phyloP scores from a whole-genome alignment of 2,797 vertebrate genomes.

The Lacerta agilis region DNA sequence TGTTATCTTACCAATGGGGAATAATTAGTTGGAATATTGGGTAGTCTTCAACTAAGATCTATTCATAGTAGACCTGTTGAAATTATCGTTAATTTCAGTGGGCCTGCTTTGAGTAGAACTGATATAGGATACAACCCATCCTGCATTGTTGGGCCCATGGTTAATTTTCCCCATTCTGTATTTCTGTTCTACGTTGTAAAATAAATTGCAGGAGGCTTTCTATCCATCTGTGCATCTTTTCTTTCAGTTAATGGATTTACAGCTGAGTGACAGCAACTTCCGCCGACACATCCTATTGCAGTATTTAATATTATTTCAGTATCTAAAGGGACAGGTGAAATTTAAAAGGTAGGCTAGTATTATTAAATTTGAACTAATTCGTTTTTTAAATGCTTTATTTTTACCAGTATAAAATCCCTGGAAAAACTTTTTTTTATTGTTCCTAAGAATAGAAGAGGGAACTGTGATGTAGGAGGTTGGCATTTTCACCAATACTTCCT shows the following conservation, averaged over 20 bases:
- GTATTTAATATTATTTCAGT: constrained; percentile 98
- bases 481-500: background rate
- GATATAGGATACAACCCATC: too few species aligned
- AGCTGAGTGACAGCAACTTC: constrained; percentile 98
- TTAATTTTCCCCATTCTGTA: background rate
- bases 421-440: too few species aligned
- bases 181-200: background rate
- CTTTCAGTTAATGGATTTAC: constrained; percentile 95
- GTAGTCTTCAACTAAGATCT: too few species aligned
- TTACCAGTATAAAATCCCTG: too few species aligned
- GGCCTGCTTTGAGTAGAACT: too few species aligned
- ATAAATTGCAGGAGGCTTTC: background rate
- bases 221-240: constrained; percentile 35
- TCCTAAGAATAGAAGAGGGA: background rate
- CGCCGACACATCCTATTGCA: constrained; percentile 96
- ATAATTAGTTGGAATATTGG: too few species aligned
- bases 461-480: background rate
- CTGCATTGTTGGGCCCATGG: background rate
- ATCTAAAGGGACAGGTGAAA: constrained; percentile 97
- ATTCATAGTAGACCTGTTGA: background rate
- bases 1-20: too few species aligned
- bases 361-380: background rate
- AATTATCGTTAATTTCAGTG: background rate
- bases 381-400: background rate
- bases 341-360: constrained; percentile 91